These are phyloP conservation scores for Geococcyx californianus DNA, from an alignment of 2,113 vertebrate genomes.

Conservation along the genomic window DNA sequence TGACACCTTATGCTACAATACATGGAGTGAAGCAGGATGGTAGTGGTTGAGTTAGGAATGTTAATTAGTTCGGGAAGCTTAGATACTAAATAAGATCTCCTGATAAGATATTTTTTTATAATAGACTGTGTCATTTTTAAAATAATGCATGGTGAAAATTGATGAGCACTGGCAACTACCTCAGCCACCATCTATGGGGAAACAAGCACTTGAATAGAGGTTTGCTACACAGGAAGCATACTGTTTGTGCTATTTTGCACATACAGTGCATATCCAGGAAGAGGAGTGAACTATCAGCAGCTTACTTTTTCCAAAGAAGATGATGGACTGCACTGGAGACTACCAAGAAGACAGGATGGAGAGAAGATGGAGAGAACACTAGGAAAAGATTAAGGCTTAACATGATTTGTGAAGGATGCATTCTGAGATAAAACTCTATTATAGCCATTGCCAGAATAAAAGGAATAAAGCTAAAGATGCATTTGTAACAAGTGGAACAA, in stretches of 20 bases:
- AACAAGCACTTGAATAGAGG: constrained; percentile 4
- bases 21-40: background rate
- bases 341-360: background rate
- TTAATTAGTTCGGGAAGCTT: background rate
- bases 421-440: background rate
- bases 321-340: constrained; percentile 52
- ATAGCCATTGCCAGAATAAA: background rate
- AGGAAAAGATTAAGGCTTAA: background rate
- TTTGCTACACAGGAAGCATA: background rate
- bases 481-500: background rate
- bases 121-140: background rate
- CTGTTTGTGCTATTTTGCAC: constrained; percentile 8
- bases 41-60: background rate
- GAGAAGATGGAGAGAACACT: constrained; percentile 8
- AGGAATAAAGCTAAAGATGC: background rate
- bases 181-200: background rate
- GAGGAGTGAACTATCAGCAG: constrained; percentile 14
- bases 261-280: background rate
- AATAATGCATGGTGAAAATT: background rate
- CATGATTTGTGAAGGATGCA: background rate
- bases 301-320: constrained; percentile 61
- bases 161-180: background rate
- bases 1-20: background rate
- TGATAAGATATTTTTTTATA: background rate
- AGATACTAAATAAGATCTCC: background rate